Percentiles rank a stretch among this genome's conserved stretches.
Evolutionary conservation across 2,888 invertebrate species (phyloP).

Genomic region (Leptogaster cylindrica): DNA sequence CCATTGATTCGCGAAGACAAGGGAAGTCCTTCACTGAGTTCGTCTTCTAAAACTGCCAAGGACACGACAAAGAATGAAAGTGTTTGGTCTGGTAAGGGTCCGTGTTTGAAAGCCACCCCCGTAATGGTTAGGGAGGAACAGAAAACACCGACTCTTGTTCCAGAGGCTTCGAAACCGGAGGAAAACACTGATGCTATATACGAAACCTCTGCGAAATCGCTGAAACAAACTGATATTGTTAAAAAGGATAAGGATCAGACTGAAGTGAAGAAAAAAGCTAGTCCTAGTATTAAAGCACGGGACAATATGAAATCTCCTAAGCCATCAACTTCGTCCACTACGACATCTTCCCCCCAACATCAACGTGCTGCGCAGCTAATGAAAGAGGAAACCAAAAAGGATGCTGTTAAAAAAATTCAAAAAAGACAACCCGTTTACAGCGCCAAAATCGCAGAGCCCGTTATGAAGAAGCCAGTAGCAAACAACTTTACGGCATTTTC

Average conservation of each 20-base stretch:
- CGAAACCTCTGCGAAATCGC: neutral
- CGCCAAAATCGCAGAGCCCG: constrained; percentile 64
- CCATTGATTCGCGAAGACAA: constrained; percentile 56
- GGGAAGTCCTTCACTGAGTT: constrained; percentile 58
- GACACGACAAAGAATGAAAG: constrained; percentile 57
- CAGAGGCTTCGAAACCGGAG: constrained; percentile 21
- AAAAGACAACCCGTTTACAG: constrained; percentile 65
- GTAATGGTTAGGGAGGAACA: constrained; percentile 54
- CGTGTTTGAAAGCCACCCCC: constrained; percentile 60
- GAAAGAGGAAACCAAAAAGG: constrained; percentile 13
- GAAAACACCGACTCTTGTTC: constrained; percentile 4
- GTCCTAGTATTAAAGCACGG: constrained; percentile 18
- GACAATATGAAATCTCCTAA: constrained; percentile 53
- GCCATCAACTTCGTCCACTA: constrained; percentile 45
- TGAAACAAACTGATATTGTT: neutral
- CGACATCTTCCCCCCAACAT: constrained; percentile 44
- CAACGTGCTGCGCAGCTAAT: constrained; percentile 11
- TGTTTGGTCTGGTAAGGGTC: constrained; percentile 61
- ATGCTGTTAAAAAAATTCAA: constrained; percentile 1
- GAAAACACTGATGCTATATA: constrained; percentile 19
- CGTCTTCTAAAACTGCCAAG: constrained; percentile 58
- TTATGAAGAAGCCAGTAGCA: constrained; percentile 47
- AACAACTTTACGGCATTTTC: constrained; percentile 65
- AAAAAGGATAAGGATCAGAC: constrained; percentile 13
- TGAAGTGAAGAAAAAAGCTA: constrained; percentile 10